Conservation (phyloP, 2,888 invertebrate genomes). For the Cephus pulcher region DNA sequence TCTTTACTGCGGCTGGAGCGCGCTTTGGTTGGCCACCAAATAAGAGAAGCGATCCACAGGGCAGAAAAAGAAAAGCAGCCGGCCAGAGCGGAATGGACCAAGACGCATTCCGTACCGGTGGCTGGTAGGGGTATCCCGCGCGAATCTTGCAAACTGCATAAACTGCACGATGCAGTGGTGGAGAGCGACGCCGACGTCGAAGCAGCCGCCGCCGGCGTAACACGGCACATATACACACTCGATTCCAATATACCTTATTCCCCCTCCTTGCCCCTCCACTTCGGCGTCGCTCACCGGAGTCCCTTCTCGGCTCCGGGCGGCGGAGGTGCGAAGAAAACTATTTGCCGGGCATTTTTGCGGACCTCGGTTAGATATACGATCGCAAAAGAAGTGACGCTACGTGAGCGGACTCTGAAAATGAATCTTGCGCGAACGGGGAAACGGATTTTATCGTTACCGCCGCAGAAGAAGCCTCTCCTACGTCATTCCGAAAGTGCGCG, state of each 20-base stretch:
- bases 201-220: neutral
- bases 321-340: slow-evolving; percentile 59
- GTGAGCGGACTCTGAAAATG: slow-evolving; percentile 52
- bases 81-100: slow-evolving; percentile 31
- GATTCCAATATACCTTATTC: neutral
- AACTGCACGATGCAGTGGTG: slow-evolving; percentile 1
- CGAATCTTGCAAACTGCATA: slow-evolving; percentile 32
- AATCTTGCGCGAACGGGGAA: slow-evolving; percentile 30
- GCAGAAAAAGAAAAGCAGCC: slow-evolving; percentile 18
- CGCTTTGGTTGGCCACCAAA: slow-evolving; percentile 47
- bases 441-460: slow-evolving; percentile 53
- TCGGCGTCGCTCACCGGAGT: slow-evolving; percentile 9
- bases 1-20: slow-evolving; percentile 40
- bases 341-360: slow-evolving; percentile 51
- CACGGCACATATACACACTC: neutral
- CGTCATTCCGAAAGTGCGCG: neutral
- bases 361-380: slow-evolving; percentile 51
- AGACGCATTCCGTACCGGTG: slow-evolving; percentile 40
- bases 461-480: slow-evolving; percentile 8
- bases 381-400: slow-evolving; percentile 54
- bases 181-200: slow-evolving; percentile 1
- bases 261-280: neutral
- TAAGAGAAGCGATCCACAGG: slow-evolving; percentile 53
- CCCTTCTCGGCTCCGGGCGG: slow-evolving; percentile 1
- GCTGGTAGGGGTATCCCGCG: slow-evolving; percentile 31